Base-by-base conservation (phyloP, 2,888 invertebrate species). In the Thereva unica region DNA sequence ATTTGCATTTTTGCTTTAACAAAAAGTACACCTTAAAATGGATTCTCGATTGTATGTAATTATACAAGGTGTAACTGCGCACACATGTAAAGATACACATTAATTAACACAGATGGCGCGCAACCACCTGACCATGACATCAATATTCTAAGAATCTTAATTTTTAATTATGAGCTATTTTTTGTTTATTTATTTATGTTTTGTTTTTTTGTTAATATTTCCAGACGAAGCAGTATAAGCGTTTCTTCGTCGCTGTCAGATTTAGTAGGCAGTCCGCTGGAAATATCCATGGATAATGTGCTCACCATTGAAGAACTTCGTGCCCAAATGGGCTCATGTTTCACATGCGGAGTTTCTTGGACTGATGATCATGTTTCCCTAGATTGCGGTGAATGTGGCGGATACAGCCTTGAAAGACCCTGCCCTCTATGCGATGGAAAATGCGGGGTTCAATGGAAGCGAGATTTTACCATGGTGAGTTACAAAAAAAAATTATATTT, bases 311-410 rank as follows among this genome's bases (percentile, higher is more conserved):
- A 90, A 77, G 89, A 89, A 75, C 79, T 90, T 70, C 85, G 88
- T 59, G 83, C 85, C 67, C 88, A 89, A 75, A 84, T 89, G 77
- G 87, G 87, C 78, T 89, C 89, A 71, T 90, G 90, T 77, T 89
- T 89, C 78, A 87, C 87, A 78, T 92, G 92, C 79, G 90, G 91
- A 61, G 90, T 91, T 37, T 89, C 89, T 72, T 92, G 92, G 92
- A 85, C 85, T 73, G 89, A 90, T 75, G 86, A 88, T 73, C 90
- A 91, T 77, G 88, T 89, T 50, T 89, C 90, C 6, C 82, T 90
- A 54, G 90, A 90, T 76, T 92, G 92, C 78, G 83, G 85, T 56
- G 92, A 92, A 78, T 92, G 92, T 77, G 92, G 91, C 50, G 90
- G 91, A 64, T 92, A 90, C 76, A 87, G 89, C 66, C 82, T 91